Evolutionary conservation across 2,113 vertebrate genomes (phyloP).

Genomic region (Calidris pygmaea): DNA sequence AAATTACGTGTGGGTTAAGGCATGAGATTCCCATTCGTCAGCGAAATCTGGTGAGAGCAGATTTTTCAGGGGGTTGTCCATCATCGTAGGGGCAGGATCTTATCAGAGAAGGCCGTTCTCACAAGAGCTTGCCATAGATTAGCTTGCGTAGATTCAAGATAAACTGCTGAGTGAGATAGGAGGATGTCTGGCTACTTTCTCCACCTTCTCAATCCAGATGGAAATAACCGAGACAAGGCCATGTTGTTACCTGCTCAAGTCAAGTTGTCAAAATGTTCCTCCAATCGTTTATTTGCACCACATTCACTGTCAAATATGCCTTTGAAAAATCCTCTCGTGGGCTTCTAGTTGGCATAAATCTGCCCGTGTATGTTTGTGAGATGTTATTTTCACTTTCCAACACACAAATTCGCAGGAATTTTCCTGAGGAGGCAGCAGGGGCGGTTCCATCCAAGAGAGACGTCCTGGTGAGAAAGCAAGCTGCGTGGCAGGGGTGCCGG

Average conservation of each 20-base stretch:
- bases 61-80: not conserved
- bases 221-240: not conserved
- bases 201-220: not conserved
- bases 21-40: constrained; percentile 6
- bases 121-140: not conserved
- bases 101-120: not conserved
- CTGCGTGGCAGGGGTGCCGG: rapidly evolving
- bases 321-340: not conserved
- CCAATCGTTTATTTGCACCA: not conserved
- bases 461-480: not conserved
- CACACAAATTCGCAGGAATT: not conserved
- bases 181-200: constrained; percentile 8
- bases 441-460: not conserved
- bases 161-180: constrained; percentile 7
- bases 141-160: not conserved
- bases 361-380: not conserved
- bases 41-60: constrained; percentile 1
- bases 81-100: not conserved
- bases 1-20: constrained; percentile 25
- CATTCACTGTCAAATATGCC: not conserved
- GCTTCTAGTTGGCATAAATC: not conserved
- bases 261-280: not conserved
- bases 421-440: constrained; percentile 3
- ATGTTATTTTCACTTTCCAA: constrained; percentile 9
- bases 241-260: not conserved